Percentiles rank a stretch among this genome's conserved stretches.
These are phyloP conservation scores for Falcaria lacertinaria DNA, from an alignment of 2,888 invertebrate genomes.

Conservation along the genomic window DNA sequence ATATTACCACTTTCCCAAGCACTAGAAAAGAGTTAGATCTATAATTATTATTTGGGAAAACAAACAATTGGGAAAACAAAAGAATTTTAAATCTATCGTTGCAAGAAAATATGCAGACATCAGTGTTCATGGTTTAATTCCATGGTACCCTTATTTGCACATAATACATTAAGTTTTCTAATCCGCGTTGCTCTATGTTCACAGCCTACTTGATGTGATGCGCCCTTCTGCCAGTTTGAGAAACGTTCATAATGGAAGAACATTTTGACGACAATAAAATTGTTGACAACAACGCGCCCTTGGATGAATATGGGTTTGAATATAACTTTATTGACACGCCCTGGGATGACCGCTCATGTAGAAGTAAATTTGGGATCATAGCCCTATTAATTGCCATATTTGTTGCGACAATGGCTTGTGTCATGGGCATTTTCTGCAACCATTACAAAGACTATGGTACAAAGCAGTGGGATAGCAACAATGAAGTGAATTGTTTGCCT, in stretches of 20 bases:
- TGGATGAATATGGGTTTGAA: conserved; percentile 38
- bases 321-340: conserved; percentile 57
- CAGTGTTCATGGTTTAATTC: no score
- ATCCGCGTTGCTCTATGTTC: no score
- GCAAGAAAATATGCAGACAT: no score
- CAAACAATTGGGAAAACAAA: no score
- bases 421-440: conserved; percentile 45
- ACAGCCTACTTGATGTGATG: conserved; percentile 4
- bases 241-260: conserved; percentile 24
- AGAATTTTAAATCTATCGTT: no score
- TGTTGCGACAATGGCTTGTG: conserved; percentile 38
- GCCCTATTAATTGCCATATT: conserved; percentile 49
- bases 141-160: no score
- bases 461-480: conserved; percentile 10
- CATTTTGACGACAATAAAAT: conserved; percentile 40
- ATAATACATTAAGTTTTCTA: no score
- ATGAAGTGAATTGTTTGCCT: conserved; percentile 45
- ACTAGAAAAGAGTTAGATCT: no score
- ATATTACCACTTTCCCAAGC: no score
- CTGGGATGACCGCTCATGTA: conserved; percentile 58
- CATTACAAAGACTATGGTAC: conserved; percentile 41
- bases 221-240: no score
- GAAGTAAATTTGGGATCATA: conserved; percentile 53
- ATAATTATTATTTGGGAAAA: no score
- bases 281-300: conserved; percentile 27